These are phyloP conservation scores for Pseudomyrmex pallidus DNA, from an alignment of 1,140 invertebrate species.

Conservation along the genomic window DNA sequence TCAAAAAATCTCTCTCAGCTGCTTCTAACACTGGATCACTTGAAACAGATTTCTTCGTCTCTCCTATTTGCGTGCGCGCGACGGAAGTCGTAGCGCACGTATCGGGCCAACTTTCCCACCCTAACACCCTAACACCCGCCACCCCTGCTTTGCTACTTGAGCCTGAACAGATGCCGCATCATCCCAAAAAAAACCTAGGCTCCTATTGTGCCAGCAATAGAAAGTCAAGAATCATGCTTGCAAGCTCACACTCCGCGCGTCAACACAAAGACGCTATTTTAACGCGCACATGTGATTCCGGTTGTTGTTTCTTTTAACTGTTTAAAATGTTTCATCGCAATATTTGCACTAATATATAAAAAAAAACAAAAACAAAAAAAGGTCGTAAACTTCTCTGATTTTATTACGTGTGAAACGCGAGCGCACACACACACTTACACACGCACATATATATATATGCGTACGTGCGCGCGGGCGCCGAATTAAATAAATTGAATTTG, in stretches of 20 bases:
- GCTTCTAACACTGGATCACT: constrained; percentile 54
- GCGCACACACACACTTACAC: not conserved
- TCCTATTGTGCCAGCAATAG: constrained; percentile 83
- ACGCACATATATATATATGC: too few relatives aligned
- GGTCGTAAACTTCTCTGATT: not conserved
- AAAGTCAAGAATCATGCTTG: constrained; percentile 78
- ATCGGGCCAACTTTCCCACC: constrained; percentile 53
- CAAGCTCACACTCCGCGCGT: constrained; percentile 27
- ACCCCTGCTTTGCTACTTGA: constrained; percentile 81
- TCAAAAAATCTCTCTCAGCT: constrained; percentile 4
- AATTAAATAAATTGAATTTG: constrained; percentile 28
- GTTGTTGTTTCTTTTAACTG: constrained; percentile 7
- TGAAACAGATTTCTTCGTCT: constrained; percentile 11
- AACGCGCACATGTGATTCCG: constrained; percentile 28
- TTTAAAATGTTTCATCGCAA: constrained; percentile 46
- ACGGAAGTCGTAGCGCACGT: constrained; percentile 76
- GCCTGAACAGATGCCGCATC: constrained; percentile 82
- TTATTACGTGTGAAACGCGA: not conserved
- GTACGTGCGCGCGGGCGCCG: not conserved
- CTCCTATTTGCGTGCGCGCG: constrained; percentile 37
- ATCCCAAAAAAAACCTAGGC: constrained; percentile 69
- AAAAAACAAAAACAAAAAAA: constrained; percentile 19
- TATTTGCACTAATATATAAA: not conserved
- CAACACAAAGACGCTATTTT: constrained; percentile 5
- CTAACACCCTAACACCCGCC: constrained; percentile 45